Percentiles rank a stretch among this genome's conserved stretches.
These are phyloP conservation scores for Synergus gifuensis DNA, from an alignment of 2,888 invertebrate species.

Conservation along the genomic window DNA sequence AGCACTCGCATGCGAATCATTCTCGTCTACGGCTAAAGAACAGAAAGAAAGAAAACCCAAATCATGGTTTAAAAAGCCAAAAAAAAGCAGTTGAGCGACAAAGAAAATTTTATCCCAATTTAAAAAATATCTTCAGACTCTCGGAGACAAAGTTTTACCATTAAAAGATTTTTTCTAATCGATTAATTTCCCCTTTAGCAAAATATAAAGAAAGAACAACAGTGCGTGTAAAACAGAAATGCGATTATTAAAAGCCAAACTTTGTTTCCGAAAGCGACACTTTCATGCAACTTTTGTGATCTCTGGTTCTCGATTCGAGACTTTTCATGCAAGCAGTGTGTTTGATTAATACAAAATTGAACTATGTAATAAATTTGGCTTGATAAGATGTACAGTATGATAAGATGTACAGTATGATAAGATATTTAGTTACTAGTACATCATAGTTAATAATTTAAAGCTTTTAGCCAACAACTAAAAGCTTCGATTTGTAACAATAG, in stretches of 20 bases:
- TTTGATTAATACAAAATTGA: constrained; percentile 1
- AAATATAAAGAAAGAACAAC: constrained; percentile 14
- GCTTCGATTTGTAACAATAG: not conserved
- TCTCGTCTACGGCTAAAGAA: constrained; percentile 76
- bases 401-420: not conserved
- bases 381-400: not conserved
- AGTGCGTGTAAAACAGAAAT: not conserved
- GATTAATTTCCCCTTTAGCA: not conserved
- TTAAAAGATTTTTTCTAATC: not conserved
- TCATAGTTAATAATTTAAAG: not conserved
- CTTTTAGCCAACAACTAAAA: not conserved
- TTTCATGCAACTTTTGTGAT: constrained; percentile 47
- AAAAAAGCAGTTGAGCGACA: constrained; percentile 43
- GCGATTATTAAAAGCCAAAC: constrained; percentile 25
- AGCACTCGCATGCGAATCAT: constrained; percentile 76
- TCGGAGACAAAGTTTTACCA: constrained; percentile 10
- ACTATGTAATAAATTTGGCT: not conserved
- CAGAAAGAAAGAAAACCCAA: constrained; percentile 73
- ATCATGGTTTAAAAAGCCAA: constrained; percentile 62
- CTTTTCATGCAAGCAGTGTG: constrained; percentile 47
- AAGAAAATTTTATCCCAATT: not conserved
- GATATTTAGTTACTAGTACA: not conserved
- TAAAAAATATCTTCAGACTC: not conserved
- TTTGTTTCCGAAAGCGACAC: constrained; percentile 43
- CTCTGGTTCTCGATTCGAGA: constrained; percentile 33